phyloP scores from a whole-genome alignment of 2,113 vertebrate species.

The Corvus cornix region DNA sequence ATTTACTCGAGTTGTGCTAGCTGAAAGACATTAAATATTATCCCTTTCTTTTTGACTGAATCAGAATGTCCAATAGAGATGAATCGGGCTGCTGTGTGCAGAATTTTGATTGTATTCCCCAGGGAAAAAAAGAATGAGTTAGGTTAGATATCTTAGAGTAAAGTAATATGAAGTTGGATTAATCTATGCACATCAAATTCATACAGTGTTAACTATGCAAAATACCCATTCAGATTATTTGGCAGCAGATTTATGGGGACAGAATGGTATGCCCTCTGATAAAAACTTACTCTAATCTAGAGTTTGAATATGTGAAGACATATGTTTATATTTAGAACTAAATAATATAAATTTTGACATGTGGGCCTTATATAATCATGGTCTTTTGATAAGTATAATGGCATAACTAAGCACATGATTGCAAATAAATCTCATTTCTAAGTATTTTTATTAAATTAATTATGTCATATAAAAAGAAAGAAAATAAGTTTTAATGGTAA shows the following conservation, averaged over 20 bases:
- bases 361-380: background rate
- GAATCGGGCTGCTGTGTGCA: accelerated
- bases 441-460: background rate
- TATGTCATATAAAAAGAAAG: background rate
- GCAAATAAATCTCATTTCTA: background rate
- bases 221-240: background rate
- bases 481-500: background rate
- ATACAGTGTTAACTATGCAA: background rate
- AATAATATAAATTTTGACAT: background rate
- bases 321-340: background rate
- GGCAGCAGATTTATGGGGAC: background rate
- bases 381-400: background rate
- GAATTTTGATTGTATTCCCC: background rate
- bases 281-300: background rate
- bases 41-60: background rate
- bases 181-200: background rate
- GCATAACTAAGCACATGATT: background rate
- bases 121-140: background rate
- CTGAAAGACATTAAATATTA: background rate
- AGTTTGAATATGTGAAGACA: background rate
- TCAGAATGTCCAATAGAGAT: background rate
- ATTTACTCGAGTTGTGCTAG: background rate
- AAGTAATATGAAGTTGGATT: background rate
- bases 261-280: background rate
- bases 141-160: background rate